Conservation (phyloP, 2,797 vertebrate species). For the Adrianichthys oophorus region DNA sequence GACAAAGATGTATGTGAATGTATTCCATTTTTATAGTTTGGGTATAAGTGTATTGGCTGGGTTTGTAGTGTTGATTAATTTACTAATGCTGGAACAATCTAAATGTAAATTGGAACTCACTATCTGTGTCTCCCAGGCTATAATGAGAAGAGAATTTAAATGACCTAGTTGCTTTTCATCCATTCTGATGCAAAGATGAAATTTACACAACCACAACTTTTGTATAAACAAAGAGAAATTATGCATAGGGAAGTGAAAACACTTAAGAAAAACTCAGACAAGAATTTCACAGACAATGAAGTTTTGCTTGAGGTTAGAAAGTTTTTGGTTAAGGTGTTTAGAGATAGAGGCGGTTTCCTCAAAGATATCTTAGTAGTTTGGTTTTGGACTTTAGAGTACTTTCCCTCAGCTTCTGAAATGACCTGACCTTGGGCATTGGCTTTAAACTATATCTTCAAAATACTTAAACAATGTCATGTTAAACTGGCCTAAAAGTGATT, state of each 20-base stretch:
- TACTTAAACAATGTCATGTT: too few species aligned
- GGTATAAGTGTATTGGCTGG: conserved; percentile 48
- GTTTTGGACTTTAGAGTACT: background rate
- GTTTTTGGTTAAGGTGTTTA: too few species aligned
- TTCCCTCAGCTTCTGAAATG: background rate
- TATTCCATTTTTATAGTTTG: conserved; percentile 49
- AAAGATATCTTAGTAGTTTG: background rate
- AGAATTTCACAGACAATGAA: conserved; percentile 7
- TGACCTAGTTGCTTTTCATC: conserved; percentile 75
- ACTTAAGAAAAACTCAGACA: conserved; percentile 9
- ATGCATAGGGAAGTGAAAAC: conserved; percentile 26
- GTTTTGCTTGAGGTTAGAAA: conserved; percentile 3
- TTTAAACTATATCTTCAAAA: too few species aligned
- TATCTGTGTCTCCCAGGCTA: conserved; percentile 79
- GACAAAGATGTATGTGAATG: conserved; percentile 16
- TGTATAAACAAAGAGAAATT: conserved; percentile 64
- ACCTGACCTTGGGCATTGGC: background rate
- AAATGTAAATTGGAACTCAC: conserved; percentile 84
- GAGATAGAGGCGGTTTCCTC: too few species aligned
- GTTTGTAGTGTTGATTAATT: conserved; percentile 78
- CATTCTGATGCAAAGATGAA: conserved; percentile 72
- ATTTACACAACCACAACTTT: conserved; percentile 66
- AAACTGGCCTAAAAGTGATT: too few species aligned
- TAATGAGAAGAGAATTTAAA: conserved; percentile 83
- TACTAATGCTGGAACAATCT: conserved; percentile 83